A percentile compares a stretch with the other conserved stretches of the same genome.
Evolutionary conservation across 1,140 invertebrate species (phyloP).

Genomic region (Diplogasteroides magnus): DNA sequence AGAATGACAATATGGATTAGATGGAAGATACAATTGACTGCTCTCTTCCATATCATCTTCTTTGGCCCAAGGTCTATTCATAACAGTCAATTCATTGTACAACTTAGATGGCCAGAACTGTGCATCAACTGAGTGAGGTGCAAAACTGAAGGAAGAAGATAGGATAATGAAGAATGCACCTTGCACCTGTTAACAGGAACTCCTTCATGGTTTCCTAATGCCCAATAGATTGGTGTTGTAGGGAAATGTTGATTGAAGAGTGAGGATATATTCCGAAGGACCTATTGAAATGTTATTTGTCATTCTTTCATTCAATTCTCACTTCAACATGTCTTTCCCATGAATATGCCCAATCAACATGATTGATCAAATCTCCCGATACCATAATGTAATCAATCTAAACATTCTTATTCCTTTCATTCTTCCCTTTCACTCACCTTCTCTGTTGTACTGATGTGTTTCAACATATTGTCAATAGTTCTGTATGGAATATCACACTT

Average conservation of each 20-base stretch:
- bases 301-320: neutral
- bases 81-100: conserved; percentile 38
- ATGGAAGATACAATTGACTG: conserved; percentile 38
- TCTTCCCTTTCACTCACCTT: conserved; percentile 21
- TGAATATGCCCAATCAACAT: conserved; percentile 51
- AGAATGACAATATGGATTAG: conserved; percentile 1
- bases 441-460: conserved; percentile 38
- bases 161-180: neutral
- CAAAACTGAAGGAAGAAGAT: conserved; percentile 41
- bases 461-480: conserved; percentile 48
- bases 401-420: conserved; percentile 19
- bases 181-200: conserved; percentile 47
- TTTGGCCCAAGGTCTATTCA: conserved; percentile 38
- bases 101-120: conserved; percentile 50
- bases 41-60: conserved; percentile 24
- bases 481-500: conserved; percentile 44
- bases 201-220: conserved; percentile 52
- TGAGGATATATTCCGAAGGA: conserved; percentile 26
- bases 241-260: conserved; percentile 44
- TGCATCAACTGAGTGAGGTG: conserved; percentile 47
- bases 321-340: conserved; percentile 33
- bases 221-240: conserved; percentile 50
- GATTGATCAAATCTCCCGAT: conserved; percentile 47
- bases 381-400: conserved; percentile 49
- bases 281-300: neutral